Percentiles rank a stretch among this genome's conserved stretches.
Conservation (phyloP, 2,888 invertebrate genomes). For the Cremastinae sp. region DNA sequence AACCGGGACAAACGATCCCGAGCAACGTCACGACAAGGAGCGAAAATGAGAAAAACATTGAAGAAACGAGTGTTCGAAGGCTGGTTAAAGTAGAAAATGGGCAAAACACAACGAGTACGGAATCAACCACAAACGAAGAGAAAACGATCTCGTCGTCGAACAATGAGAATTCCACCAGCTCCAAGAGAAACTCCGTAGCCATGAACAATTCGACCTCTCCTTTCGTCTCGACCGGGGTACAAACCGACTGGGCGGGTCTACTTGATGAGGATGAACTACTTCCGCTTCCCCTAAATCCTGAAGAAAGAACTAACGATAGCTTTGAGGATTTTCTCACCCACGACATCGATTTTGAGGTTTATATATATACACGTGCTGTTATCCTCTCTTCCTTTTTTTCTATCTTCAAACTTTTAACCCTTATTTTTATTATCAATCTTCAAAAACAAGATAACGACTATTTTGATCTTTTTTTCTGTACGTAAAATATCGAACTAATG, state of each 20-base stretch:
- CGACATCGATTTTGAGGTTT: conserved; percentile 84
- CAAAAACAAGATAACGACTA: too few species aligned
- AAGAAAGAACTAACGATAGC: conserved; percentile 79
- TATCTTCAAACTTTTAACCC: background rate
- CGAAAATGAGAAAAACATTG: conserved; percentile 66
- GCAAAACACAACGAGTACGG: conserved; percentile 41
- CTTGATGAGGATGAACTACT: conserved; percentile 74
- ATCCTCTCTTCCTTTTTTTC: background rate
- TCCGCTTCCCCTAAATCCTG: conserved; percentile 68
- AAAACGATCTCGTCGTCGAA: conserved; percentile 43
- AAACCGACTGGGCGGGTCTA: conserved; percentile 82
- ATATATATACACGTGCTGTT: background rate
- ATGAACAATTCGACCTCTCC: conserved; percentile 60
- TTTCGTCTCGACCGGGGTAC: conserved; percentile 81
- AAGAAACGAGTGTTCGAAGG: conserved; percentile 39
- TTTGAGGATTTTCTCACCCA: conserved; percentile 82
- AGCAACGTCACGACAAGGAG: conserved; percentile 44
- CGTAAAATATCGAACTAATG: too few species aligned
- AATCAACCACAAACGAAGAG: conserved; percentile 35
- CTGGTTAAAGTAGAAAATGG: conserved; percentile 50
- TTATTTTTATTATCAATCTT: too few species aligned
- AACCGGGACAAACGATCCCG: conserved; percentile 69
- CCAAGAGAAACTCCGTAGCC: conserved; percentile 60
- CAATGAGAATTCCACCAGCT: conserved; percentile 57
- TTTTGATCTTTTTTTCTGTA: too few species aligned